Percentiles rank a stretch among this genome's conserved stretches.
phyloP scores from a whole-genome alignment of 37 sponge, comb jelly and placozoan species.

The Theonella swinhoei region DNA sequence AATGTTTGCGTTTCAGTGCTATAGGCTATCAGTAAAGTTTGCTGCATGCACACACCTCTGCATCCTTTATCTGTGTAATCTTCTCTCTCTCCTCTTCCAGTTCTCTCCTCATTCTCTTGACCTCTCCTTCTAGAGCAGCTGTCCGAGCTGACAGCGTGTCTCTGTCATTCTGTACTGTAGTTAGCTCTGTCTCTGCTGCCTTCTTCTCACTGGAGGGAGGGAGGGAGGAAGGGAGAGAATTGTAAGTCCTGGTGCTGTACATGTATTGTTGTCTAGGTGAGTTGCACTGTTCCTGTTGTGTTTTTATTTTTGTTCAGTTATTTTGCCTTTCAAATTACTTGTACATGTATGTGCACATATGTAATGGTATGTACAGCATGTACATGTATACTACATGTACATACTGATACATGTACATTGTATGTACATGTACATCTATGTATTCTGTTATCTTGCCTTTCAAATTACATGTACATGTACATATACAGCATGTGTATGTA shows the following conservation, averaged over 20 bases:
- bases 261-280: no score
- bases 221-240: no score
- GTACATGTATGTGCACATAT: no score
- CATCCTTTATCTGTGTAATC: slow-evolving; percentile 5
- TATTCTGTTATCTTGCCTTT: background rate
- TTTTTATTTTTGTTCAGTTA: no score
- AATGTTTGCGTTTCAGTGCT: no score
- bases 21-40: no score
- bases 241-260: no score
- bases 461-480: background rate
- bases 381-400: background rate
- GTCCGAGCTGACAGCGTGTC: background rate
- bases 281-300: no score
- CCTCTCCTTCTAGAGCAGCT: slow-evolving; percentile 35
- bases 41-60: slow-evolving; percentile 14
- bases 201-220: slow-evolving; percentile 7
- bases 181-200: slow-evolving; percentile 1
- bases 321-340: no score
- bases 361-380: background rate
- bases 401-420: no score
- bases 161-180: slow-evolving; percentile 15
- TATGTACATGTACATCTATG: background rate
- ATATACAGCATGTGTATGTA: background rate
- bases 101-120: slow-evolving; percentile 39
- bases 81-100: slow-evolving; percentile 55